phyloP scores from a whole-genome alignment of 2,797 vertebrate genomes.

The Sebastes minor region DNA sequence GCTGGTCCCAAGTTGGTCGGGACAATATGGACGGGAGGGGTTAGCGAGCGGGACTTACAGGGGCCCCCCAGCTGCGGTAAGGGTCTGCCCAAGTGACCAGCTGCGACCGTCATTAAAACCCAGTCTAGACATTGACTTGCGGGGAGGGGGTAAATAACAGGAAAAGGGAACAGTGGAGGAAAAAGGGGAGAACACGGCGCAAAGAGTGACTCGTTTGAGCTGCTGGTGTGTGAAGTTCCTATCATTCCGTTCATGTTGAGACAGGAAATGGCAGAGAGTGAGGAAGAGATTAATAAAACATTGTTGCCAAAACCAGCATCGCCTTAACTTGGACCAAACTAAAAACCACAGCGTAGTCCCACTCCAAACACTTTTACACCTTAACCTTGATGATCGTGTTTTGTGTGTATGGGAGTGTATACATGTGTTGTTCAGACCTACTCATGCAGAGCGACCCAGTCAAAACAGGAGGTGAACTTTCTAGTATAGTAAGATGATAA shows the following conservation, averaged over 20 bases:
- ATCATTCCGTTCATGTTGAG: conserved; percentile 82
- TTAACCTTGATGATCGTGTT: conserved; percentile 3
- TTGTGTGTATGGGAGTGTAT: background rate
- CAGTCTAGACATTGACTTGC: conserved; percentile 85
- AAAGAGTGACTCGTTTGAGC: conserved; percentile 45
- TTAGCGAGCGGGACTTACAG: conserved; percentile 28
- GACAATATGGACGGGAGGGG: conserved; percentile 61
- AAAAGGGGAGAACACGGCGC: conserved; percentile 32
- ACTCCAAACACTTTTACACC: conserved; percentile 51
- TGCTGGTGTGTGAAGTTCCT: conserved; percentile 77
- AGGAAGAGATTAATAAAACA: conserved; percentile 78
- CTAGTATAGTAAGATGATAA: conserved; percentile 8
- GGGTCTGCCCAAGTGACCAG: conserved; percentile 76
- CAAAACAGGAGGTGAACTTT: conserved; percentile 44
- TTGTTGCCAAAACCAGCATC: conserved; percentile 68
- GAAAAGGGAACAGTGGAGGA: conserved; percentile 41
- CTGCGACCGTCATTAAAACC: conserved; percentile 82
- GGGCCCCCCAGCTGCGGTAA: conserved; percentile 61
- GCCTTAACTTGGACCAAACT: conserved; percentile 51
- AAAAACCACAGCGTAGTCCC: conserved; percentile 58
- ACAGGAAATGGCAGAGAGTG: conserved; percentile 79
- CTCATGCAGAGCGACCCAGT: conserved; percentile 21
- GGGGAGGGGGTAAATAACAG: conserved; percentile 57
- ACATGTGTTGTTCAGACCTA: conserved; percentile 5
- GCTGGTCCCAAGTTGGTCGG: conserved; percentile 46